A percentile compares a stretch with the other conserved stretches of the same genome.
Conservation (phyloP, 2,113 vertebrate genomes). For the Argyrosomus japonicus region DNA sequence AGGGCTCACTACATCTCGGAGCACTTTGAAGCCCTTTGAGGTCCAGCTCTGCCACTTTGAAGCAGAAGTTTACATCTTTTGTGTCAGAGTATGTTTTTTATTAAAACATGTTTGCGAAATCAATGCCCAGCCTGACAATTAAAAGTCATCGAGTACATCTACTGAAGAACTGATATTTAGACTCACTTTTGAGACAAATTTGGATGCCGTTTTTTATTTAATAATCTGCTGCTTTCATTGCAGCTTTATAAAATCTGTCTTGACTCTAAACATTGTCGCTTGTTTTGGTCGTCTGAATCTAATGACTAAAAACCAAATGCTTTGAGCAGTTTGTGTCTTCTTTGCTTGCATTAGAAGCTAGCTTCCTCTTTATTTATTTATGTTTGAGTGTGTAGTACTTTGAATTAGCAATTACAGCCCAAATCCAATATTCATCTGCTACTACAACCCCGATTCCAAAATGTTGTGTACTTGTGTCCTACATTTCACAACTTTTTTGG, state of each 20-base stretch:
- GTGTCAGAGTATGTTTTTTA: not conserved
- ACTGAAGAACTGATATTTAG: not conserved
- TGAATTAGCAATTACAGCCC: not conserved
- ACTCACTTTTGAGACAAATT: too few relatives aligned
- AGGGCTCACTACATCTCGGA: conserved; percentile 1
- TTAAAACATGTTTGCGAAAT: not conserved
- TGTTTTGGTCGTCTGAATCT: not conserved
- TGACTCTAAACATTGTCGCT: too few relatives aligned
- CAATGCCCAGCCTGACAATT: not conserved
- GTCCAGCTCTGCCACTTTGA: not conserved
- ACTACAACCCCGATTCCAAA: not conserved
- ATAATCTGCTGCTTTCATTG: not conserved
- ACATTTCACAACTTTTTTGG: too few relatives aligned
- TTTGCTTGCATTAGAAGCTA: not conserved
- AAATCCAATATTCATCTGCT: not conserved
- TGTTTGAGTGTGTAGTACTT: not conserved
- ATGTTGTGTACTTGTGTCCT: too few relatives aligned
- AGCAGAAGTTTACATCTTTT: not conserved
- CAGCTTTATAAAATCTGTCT: not conserved
- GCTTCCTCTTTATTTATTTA: too few relatives aligned
- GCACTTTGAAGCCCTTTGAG: conserved; percentile 18
- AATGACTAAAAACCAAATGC: not conserved
- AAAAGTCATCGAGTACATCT: not conserved
- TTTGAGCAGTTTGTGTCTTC: not conserved
- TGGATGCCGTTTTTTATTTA: too few relatives aligned